These are phyloP conservation scores for Trichacis sp. DNA, from an alignment of 2,888 invertebrate species.

Conservation along the genomic window DNA sequence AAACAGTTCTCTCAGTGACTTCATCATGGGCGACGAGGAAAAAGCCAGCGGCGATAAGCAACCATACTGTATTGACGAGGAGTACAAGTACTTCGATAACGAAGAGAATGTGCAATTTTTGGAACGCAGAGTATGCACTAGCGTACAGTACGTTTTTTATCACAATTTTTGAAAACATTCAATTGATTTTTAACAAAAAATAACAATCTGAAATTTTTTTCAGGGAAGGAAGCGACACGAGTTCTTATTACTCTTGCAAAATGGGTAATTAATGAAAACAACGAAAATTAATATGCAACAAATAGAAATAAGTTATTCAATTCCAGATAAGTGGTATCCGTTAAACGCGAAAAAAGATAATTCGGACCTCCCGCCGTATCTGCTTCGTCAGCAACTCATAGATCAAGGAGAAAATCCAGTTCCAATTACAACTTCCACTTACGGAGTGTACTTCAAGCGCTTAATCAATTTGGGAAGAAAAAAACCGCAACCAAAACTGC, in stretches of 20 bases:
- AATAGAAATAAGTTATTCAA: background rate
- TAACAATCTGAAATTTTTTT: too few species aligned
- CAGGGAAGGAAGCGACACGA: conserved; percentile 16
- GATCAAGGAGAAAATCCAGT: conserved; percentile 80
- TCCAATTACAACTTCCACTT: conserved; percentile 83
- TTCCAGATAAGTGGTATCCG: background rate
- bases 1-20: too few species aligned
- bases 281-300: background rate
- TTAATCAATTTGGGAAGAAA: conserved; percentile 73
- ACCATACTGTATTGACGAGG: conserved; percentile 73
- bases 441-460: conserved; percentile 81
- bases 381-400: conserved; percentile 75
- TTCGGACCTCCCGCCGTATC: conserved; percentile 13
- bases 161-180: too few species aligned
- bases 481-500: background rate
- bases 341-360: background rate
- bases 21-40: too few species aligned
- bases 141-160: too few species aligned
- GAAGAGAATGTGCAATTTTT: conserved; percentile 79
- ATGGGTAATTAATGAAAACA: conserved; percentile 10
- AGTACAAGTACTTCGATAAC: conserved; percentile 81
- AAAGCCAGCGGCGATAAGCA: background rate
- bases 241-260: conserved; percentile 19
- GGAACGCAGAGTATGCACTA: conserved; percentile 73
- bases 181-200: too few species aligned